Percentiles rank a stretch among this genome's conserved stretches.
phyloP scores from a whole-genome alignment of 2,113 vertebrate genomes.

The Nyctibius bracteatus region DNA sequence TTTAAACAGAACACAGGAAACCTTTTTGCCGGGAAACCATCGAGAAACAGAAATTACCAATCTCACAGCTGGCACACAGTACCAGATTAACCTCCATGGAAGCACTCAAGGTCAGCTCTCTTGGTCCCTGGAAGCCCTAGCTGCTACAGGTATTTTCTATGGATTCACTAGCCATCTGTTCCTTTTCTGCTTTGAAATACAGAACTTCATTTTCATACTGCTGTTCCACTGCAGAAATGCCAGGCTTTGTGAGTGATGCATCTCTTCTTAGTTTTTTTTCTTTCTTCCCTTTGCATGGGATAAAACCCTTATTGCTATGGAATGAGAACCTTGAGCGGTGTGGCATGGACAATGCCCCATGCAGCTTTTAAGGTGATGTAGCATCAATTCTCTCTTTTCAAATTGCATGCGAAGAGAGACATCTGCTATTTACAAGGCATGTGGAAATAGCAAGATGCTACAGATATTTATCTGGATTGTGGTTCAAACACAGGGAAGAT shows the following conservation, averaged over 20 bases:
- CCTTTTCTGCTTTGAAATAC: neutral
- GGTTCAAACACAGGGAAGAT: neutral
- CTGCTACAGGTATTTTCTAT: neutral
- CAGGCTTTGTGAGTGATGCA: neutral
- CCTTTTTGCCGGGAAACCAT: neutral
- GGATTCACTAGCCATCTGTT: neutral
- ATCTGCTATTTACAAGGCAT: neutral
- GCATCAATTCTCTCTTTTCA: constrained; percentile 3
- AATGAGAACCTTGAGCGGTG: neutral
- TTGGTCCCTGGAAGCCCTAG: neutral
- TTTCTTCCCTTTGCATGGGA: neutral
- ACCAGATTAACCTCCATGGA: neutral
- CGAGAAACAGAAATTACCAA: neutral
- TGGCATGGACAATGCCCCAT: neutral
- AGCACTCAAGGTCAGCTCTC: neutral
- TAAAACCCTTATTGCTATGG: neutral
- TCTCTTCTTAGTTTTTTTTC: neutral
- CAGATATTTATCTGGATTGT: neutral
- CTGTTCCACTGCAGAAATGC: neutral
- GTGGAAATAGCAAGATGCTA: neutral
- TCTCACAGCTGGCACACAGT: neutral
- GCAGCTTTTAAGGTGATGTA: neutral
- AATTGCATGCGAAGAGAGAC: neutral
- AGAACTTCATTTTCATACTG: neutral
- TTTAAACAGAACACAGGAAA: neutral